Conservation (phyloP, 2,888 invertebrate species). For the Sussaba pulchella region DNA sequence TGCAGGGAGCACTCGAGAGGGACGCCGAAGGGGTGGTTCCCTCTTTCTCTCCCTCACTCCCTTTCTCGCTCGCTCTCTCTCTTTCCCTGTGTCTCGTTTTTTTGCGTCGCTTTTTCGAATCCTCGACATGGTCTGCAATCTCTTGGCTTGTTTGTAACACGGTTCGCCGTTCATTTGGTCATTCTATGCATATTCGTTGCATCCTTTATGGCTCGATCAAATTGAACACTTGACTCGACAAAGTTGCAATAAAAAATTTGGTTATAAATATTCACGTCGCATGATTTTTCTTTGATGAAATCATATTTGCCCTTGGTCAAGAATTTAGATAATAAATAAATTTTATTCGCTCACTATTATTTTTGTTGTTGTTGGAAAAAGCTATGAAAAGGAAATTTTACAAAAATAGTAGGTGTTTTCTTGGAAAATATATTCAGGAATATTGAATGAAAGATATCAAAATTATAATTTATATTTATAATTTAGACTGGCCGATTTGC, state of each 20-base stretch:
- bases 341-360: no score
- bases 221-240: slow-evolving; percentile 22
- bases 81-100: slow-evolving; percentile 10
- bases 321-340: no score
- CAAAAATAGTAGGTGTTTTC: no score
- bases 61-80: slow-evolving; percentile 3
- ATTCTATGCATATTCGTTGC: slow-evolving; percentile 14
- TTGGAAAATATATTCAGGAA: no score
- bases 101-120: no score
- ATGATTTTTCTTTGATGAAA: neutral
- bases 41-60: slow-evolving; percentile 26
- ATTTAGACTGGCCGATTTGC: no score
- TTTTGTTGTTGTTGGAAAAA: no score
- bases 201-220: slow-evolving; percentile 17
- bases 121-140: slow-evolving; percentile 13
- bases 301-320: no score
- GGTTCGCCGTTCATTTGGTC: slow-evolving; percentile 33
- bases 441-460: no score
- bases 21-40: slow-evolving; percentile 46
- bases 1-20: slow-evolving; percentile 53
- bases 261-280: slow-evolving; percentile 21
- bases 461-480: no score
- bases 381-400: no score
- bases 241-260: slow-evolving; percentile 6
- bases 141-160: slow-evolving; percentile 46